A percentile compares a stretch with the other conserved stretches of the same genome.
Evolutionary conservation across 2,113 vertebrate genomes (phyloP).

Genomic region (Dunckerocampus dactyliophorus): DNA sequence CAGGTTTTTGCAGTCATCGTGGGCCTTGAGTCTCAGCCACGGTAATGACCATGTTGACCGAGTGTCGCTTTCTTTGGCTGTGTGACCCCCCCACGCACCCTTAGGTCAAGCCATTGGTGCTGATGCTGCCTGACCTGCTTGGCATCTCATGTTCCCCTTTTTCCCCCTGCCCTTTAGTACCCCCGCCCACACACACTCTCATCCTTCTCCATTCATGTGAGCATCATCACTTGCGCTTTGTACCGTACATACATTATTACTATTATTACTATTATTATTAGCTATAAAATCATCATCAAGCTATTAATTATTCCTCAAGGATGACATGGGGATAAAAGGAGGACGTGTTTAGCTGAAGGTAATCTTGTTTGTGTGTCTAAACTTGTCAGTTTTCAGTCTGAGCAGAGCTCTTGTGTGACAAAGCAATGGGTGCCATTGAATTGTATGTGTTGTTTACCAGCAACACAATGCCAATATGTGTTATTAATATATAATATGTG

Average conservation of each 20-base stretch:
- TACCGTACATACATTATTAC: too few relatives aligned
- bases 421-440: too few relatives aligned
- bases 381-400: not conserved
- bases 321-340: too few relatives aligned
- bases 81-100: constrained; percentile 44
- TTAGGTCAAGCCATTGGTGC: constrained; percentile 62
- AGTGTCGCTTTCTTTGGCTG: constrained; percentile 66
- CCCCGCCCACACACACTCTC: constrained; percentile 46
- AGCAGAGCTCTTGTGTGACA: constrained; percentile 64
- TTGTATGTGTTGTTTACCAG: too few relatives aligned
- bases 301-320: too few relatives aligned
- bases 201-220: constrained; percentile 46
- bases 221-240: too few relatives aligned
- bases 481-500: too few relatives aligned
- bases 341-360: too few relatives aligned
- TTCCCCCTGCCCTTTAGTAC: constrained; percentile 19
- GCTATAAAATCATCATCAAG: too few relatives aligned
- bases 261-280: too few relatives aligned
- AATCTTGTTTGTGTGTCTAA: too few relatives aligned
- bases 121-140: constrained; percentile 49
- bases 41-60: constrained; percentile 31
- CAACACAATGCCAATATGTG: too few relatives aligned
- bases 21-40: constrained; percentile 30
- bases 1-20: constrained; percentile 7
- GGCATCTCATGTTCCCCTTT: constrained; percentile 63